These are phyloP conservation scores for Dendrocincla tyrannina DNA, from an alignment of 2,797 vertebrate genomes.

Conservation along the genomic window DNA sequence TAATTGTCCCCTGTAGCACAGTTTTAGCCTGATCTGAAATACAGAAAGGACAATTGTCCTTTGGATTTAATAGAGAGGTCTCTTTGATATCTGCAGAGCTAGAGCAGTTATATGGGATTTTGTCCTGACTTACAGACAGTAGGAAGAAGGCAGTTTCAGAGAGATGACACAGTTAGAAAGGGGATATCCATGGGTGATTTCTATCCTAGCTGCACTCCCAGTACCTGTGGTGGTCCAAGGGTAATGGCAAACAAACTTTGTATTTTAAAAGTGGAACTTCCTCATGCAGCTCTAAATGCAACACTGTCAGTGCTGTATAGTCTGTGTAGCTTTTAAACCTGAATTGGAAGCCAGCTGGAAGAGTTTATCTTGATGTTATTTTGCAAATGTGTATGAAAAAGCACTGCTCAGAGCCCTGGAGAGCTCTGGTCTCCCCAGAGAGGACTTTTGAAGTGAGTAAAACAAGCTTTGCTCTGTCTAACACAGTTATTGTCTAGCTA, in stretches of 20 bases:
- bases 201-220: background rate
- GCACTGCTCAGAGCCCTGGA: background rate
- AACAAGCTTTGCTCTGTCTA: background rate
- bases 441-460: background rate
- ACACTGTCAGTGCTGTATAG: background rate
- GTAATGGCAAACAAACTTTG: background rate
- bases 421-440: background rate
- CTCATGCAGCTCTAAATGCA: background rate
- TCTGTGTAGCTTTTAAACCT: background rate
- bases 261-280: background rate
- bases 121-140: background rate
- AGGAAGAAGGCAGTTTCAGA: background rate
- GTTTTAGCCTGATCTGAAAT: conserved; percentile 24
- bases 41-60: conserved; percentile 22
- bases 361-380: background rate
- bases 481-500: background rate
- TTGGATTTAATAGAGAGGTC: conserved; percentile 24
- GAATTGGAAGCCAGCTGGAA: background rate
- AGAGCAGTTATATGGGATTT: background rate
- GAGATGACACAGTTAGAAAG: background rate
- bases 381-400: background rate
- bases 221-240: background rate
- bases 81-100: background rate
- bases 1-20: conserved; percentile 42
- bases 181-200: background rate